phyloP scores from a whole-genome alignment of 2,797 vertebrate species.

The Pangasius sanitwongsei region DNA sequence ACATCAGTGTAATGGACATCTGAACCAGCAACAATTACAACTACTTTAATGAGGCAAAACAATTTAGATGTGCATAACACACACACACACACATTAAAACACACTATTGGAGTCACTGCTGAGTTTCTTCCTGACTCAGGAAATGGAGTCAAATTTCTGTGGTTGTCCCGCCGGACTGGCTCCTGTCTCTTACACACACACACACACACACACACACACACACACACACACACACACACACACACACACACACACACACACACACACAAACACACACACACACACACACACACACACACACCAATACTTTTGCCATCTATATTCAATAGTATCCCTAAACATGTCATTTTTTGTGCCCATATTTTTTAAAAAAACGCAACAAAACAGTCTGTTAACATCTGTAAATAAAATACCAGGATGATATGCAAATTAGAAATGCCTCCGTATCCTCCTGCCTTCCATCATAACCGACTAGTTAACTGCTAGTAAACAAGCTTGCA shows the following conservation, averaged over 20 bases:
- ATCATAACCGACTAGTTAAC: neutral
- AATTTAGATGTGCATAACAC: constrained; percentile 46
- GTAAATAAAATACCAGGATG: too few species aligned
- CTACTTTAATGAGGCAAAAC: constrained; percentile 67
- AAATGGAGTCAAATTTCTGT: constrained; percentile 55
- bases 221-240: constrained; percentile 29
- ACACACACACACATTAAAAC: constrained; percentile 40
- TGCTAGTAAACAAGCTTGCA: neutral
- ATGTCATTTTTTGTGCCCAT: neutral
- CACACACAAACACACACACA: constrained; percentile 28
- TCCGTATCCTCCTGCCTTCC: neutral
- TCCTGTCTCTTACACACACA: constrained; percentile 44
- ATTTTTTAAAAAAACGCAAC: neutral
- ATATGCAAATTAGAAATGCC: neutral
- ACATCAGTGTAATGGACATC: constrained; percentile 76
- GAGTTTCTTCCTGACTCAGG: constrained; percentile 56
- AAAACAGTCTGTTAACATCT: neutral
- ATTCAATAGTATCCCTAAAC: neutral
- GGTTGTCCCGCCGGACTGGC: constrained; percentile 46
- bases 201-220: constrained; percentile 20
- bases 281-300: constrained; percentile 42
- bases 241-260: constrained; percentile 25
- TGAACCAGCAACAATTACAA: constrained; percentile 69
- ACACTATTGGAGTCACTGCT: constrained; percentile 36
- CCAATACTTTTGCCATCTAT: neutral